Evolutionary conservation across 2,797 vertebrate species (phyloP), one percentile per base, ranked within the genome.

Genomic region (Ptychobarbus kaznakovi): DNA sequence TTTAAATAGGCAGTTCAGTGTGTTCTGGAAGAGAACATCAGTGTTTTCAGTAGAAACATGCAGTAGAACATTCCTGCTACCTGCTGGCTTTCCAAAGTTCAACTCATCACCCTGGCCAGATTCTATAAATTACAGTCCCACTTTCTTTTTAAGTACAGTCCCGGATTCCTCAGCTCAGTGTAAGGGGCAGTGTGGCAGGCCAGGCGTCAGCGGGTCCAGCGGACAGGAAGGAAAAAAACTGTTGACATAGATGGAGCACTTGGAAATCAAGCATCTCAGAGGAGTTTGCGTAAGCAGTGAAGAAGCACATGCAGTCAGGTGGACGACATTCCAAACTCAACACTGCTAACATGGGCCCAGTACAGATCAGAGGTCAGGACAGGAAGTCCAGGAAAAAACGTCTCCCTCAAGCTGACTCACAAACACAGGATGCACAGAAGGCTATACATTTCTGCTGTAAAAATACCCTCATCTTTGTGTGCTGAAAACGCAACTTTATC

Each of bases 231-330:
- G 91, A 90, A 89, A 91, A 87, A 70, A 79, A 38, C 46, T 89
- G 89, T 89, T 91, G 89, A 91, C 91, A 90, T 79, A 85, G 88
- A 92, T 81, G 75, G 85, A 87, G 81, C 51, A 76, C 75, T 73
- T 86, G 82, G 88, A 84, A 88, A 66, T 35, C 63, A 66, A 84
- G 79, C 65, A 80, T 82, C 78, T 78, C 72, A 6, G 38, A 66
- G 69, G 84, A 58, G 79, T 82, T 89, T 89, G 82, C 65, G 89
- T 15, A 87, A 91, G 84, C 72, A 88, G 89, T 86, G 88, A 90
- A 90, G 89, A 88, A 91, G 84, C n/a, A 35, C 84, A 85, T 85
- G 86, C 81, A 87, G 91, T 93, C 93, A 92, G 93, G 91, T 90
- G 91, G 92, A 75, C 85, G 40, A 87, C 85, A 91, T 92, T 93